Base-by-base conservation (phyloP, 2,888 invertebrate species). In the Cosmia pyralina region DNA sequence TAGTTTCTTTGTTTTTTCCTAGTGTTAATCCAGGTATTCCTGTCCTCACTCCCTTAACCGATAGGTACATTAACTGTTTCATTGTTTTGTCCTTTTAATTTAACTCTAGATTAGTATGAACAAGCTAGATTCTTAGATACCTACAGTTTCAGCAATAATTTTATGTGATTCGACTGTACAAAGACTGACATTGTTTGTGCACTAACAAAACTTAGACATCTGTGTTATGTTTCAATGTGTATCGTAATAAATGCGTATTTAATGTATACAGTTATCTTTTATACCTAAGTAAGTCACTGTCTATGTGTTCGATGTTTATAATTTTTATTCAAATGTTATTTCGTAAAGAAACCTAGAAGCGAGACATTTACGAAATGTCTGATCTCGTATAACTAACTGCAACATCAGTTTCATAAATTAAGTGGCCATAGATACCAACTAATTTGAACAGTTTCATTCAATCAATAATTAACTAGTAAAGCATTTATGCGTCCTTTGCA, bases 121-220 rank as follows among this genome's bases (percentile, higher is more conserved):
- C 57, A 69, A 60, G 81, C 63, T 79, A 83, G 79, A 80, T 72
- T 70, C 70, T 68, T 88, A 88, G 87, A 88, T 86, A 91, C 63
- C 46, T 70, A 77, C 92, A 90, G 89, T 91, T 90, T 84, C 94
- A 94, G 94, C 94, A 94, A 95, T 95, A 95, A 94, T 90, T 92
- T 92, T 90, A 92, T 94, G 94, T 95, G 93, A 94, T 94, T 93
- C 81, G 93, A 94, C 93, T 94, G 92, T 93, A 92, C 89, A 92
- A 95, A 95, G 95, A 95, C 95, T 95, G 95, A 95, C 88, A 90
- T 91, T 89, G 82, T 92, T 90, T 93, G 92, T 93, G 93, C 92
- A 92, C 92, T 91, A 91, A 90, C 74, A 82, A 85, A 85, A 77
- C 71, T 77, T 75, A 83, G 82, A 74, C 34, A 69, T 81, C 71